These are phyloP conservation scores for Hyperoplus immaculatus DNA, from an alignment of 2,797 vertebrate genomes.

Conservation along the genomic window DNA sequence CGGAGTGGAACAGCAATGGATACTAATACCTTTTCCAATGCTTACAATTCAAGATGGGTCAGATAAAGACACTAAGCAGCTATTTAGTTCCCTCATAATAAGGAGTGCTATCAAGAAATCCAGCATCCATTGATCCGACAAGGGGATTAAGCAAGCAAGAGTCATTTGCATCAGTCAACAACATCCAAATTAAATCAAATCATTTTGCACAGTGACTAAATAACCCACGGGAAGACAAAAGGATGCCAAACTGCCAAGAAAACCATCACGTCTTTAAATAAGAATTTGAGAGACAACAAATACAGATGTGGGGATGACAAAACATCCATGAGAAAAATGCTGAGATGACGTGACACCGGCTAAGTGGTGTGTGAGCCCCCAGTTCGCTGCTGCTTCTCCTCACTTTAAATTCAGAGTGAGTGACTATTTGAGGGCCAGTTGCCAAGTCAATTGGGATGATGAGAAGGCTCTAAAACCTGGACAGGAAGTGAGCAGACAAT, in stretches of 20 bases:
- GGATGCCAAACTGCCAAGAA: conserved; percentile 2
- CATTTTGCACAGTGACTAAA: neutral
- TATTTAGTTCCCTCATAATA: neutral
- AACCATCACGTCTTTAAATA: conserved; percentile 2
- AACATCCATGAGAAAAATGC: conserved; percentile 15
- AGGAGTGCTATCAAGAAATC: neutral
- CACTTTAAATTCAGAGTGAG: conserved; percentile 28
- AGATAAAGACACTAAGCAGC: conserved; percentile 6
- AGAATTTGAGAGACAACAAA: conserved; percentile 25
- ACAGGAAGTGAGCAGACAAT: conserved; percentile 72
- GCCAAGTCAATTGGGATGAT: conserved; percentile 55
- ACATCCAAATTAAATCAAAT: conserved; percentile 19
- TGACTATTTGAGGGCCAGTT: conserved; percentile 40
- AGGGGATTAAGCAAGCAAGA: neutral
- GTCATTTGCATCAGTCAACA: conserved; percentile 11
- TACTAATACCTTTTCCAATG: neutral
- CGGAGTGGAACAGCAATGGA: neutral
- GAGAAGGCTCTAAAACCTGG: conserved; percentile 17
- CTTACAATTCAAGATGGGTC: neutral
- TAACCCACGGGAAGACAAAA: conserved; percentile 16
- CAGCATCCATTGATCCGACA: conserved; percentile 1
- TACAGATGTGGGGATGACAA: conserved; percentile 47
- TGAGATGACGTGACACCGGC: conserved; percentile 26
- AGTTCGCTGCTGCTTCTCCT: conserved; percentile 45
- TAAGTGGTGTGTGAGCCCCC: neutral